phyloP scores from a whole-genome alignment of 1,140 invertebrate genomes.

The Dolichoris vasculosae region DNA sequence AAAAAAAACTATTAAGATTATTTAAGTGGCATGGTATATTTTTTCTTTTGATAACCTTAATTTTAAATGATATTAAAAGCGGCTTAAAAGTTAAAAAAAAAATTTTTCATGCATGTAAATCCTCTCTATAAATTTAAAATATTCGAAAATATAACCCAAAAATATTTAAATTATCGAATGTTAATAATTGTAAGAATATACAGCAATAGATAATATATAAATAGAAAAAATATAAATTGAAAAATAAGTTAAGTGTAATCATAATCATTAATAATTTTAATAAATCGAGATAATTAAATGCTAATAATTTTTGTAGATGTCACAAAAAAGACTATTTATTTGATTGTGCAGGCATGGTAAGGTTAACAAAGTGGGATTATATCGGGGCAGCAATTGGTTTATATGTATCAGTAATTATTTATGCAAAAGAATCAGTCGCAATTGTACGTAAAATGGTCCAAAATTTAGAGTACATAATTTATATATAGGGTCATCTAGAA shows the following conservation, averaged over 20 bases:
- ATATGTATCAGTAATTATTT: too few species aligned
- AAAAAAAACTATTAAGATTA: neutral
- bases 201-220: too few species aligned
- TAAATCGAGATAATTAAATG: too few species aligned
- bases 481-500: too few species aligned
- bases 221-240: neutral
- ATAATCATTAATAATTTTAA: too few species aligned
- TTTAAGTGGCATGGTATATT: neutral
- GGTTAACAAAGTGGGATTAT: neutral
- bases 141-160: neutral
- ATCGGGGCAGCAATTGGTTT: neutral
- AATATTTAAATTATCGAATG: neutral
- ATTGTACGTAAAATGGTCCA: too few species aligned
- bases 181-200: neutral
- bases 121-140: neutral
- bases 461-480: too few species aligned
- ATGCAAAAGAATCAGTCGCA: too few species aligned
- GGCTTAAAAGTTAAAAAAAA: neutral
- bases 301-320: too few species aligned
- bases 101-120: neutral
- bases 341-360: neutral
- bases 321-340: too few species aligned
- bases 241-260: neutral
- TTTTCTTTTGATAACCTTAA: neutral
- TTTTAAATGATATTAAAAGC: neutral